Base-by-base conservation (phyloP, 1,140 invertebrate species). In the Macrotrachela quadricornifera region DNA sequence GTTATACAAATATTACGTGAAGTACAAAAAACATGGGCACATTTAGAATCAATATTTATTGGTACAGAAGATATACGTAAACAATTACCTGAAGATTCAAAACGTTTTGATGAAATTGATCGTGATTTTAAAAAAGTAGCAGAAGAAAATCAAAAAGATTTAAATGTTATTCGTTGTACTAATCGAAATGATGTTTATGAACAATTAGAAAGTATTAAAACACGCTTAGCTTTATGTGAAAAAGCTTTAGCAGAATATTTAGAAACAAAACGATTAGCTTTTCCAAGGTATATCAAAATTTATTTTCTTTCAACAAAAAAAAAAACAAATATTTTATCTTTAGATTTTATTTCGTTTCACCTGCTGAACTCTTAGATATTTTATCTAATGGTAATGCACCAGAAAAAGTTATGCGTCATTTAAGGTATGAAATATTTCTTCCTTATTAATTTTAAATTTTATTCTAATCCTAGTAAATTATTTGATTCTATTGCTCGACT, bases 1-100 rank as follows among this genome's bases (percentile, higher is more conserved):
- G 40, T 42, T 42, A 14, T 42, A 42, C 12, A 15, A 42, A 42
- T 14, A 6, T 15, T 42, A 42, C 12, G 12, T 42, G 71, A 73
- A 37, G 88, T 94, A 17, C 88, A 94, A 71, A 75, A 88, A 41
- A 90, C 86, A 14, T 95, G 88, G 88, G 82, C 82, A 62, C 84
- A 94, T 71, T 74, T 94, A 54, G 88, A 94, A 68, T 87, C 83
- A 61, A 94, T 94, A 61, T 94, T 94, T 65, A 90, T 78, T 6
- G 40, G 40, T 6, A 42, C 40, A 14, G 13, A 42, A 15, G 40
- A 42, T 42, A 42, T 42, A 4, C 12, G 40, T 2, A 15, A 13
- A 14, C 12, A 42, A 42, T 15, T 42, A 13, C 40, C 40, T 3
- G 15, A 42, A 15, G 2, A 42, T 14, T 14, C 15, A 3, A 42